phyloP scores from a whole-genome alignment of 2,113 vertebrate genomes.

The Excalfactoria chinensis region DNA sequence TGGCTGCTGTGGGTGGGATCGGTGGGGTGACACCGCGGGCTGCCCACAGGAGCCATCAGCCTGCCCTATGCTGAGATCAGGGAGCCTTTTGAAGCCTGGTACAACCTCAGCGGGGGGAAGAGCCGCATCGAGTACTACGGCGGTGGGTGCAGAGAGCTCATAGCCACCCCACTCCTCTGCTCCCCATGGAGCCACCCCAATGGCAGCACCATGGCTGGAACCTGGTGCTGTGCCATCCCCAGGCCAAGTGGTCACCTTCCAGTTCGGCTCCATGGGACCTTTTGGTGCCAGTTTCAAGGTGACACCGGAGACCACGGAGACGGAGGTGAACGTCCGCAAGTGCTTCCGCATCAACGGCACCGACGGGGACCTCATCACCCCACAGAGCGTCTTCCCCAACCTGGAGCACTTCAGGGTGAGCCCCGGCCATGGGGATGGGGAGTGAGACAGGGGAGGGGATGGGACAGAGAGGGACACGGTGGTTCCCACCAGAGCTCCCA shows the following conservation, averaged over 20 bases:
- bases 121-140: constrained; percentile 81
- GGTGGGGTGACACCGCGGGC: neutral
- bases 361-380: constrained; percentile 53
- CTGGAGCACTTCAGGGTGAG: constrained; percentile 80
- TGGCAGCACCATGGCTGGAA: neutral
- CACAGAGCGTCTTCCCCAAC: constrained; percentile 72
- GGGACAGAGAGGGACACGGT: neutral
- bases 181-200: neutral
- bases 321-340: constrained; percentile 76
- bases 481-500: accelerated
- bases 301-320: constrained; percentile 80
- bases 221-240: neutral
- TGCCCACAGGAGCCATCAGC: constrained; percentile 73
- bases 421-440: accelerated
- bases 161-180: neutral
- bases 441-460: neutral
- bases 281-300: constrained; percentile 79
- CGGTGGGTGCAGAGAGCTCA: constrained; percentile 37
- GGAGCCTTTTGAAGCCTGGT: constrained; percentile 87
- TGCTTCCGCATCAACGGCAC: constrained; percentile 84
- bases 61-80: constrained; percentile 84
- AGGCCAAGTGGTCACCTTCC: constrained; percentile 82
- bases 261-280: constrained; percentile 71
- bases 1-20: neutral
- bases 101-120: constrained; percentile 73